A percentile compares a stretch with the other conserved stretches of the same genome.
phyloP scores from a whole-genome alignment of 2,113 vertebrate genomes.

The Microtus pennsylvanicus region DNA sequence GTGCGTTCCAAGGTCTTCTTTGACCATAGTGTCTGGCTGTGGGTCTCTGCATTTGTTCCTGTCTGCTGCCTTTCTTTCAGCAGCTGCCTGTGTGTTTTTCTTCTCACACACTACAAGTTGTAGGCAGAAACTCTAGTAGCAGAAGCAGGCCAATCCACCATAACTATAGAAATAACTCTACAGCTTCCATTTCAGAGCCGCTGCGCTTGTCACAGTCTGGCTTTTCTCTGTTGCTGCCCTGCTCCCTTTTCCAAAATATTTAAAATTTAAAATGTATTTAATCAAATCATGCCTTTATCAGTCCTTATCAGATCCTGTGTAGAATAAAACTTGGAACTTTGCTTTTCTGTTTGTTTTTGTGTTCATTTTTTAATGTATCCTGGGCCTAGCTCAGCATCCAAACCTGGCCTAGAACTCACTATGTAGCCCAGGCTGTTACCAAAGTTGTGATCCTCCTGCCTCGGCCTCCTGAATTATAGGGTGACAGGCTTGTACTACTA shows the following conservation, averaged over 20 bases:
- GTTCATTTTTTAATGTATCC: background rate
- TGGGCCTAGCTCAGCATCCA: background rate
- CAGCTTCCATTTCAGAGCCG: background rate
- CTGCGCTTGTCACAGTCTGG: background rate
- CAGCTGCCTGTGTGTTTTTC: background rate
- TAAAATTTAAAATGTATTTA: background rate
- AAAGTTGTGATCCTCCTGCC: background rate
- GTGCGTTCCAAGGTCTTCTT: background rate
- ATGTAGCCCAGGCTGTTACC: background rate
- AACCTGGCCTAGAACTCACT: background rate
- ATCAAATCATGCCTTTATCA: background rate
- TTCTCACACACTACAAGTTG: background rate
- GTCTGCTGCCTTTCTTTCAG: background rate
- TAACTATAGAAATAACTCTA: background rate
- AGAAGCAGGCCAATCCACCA: background rate
- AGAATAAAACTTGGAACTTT: background rate
- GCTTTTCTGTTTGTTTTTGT: background rate
- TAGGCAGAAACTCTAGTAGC: background rate
- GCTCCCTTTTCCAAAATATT: background rate
- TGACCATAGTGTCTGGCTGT: background rate
- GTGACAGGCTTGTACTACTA: background rate
- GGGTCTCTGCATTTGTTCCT: background rate
- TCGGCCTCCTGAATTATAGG: background rate
- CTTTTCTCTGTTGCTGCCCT: background rate
- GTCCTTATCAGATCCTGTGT: background rate